Evolutionary conservation across 2,113 vertebrate species (phyloP).

Genomic region (Chaetodon auriga): DNA sequence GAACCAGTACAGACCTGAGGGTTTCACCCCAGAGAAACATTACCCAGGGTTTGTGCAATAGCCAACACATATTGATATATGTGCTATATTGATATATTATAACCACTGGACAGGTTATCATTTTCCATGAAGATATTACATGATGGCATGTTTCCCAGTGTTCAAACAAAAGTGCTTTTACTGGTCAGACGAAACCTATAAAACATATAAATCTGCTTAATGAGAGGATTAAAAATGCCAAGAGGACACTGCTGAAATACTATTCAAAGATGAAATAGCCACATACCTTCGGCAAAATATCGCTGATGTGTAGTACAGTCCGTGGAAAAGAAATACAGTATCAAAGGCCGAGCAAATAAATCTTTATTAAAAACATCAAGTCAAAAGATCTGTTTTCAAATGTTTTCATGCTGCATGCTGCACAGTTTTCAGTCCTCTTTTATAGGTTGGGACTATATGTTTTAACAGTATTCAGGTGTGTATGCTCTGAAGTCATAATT

Average conservation of each 20-base stretch:
- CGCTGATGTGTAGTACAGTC: neutral
- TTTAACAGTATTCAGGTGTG: neutral
- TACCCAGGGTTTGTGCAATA: neutral
- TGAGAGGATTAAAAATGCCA: neutral
- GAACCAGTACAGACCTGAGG: constrained; percentile 1
- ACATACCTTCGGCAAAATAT: neutral
- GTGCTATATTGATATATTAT: neutral
- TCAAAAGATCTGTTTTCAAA: neutral
- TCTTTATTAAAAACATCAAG: too few species aligned
- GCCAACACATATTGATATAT: neutral
- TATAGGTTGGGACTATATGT: neutral
- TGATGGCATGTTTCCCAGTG: neutral
- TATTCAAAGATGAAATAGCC: neutral
- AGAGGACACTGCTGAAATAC: neutral
- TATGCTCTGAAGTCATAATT: too few species aligned
- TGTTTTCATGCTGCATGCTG: neutral
- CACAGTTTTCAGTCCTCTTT: neutral
- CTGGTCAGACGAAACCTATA: neutral
- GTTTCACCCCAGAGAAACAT: constrained; percentile 2
- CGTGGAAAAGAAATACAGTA: neutral
- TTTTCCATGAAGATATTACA: neutral
- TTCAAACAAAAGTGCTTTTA: neutral
- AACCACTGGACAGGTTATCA: neutral
- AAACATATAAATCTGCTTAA: neutral
- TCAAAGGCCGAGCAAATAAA: neutral